A percentile compares a stretch with the other conserved stretches of the same genome.
phyloP scores from a whole-genome alignment of 2,113 vertebrate species.

The Lynx canadensis region DNA sequence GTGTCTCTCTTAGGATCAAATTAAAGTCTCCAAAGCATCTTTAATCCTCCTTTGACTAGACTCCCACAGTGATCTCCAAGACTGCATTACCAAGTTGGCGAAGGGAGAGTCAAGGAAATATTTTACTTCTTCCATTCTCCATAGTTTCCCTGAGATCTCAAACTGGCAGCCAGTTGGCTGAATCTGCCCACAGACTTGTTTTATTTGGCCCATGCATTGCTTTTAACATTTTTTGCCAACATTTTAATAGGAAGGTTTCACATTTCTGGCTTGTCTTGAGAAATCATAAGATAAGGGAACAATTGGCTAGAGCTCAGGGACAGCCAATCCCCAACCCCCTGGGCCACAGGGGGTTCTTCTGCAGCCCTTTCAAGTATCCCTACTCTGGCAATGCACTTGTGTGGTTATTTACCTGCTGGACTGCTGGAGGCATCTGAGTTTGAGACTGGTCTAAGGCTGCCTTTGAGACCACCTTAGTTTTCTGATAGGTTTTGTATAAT shows the following conservation, averaged over 20 bases:
- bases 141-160: conserved; percentile 56
- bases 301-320: neutral
- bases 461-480: neutral
- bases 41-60: neutral
- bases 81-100: neutral
- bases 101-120: conserved; percentile 20
- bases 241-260: conserved; percentile 77
- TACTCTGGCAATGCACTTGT: no score
- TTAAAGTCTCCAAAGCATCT: neutral
- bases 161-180: conserved; percentile 71
- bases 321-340: neutral
- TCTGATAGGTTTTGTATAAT: conserved; percentile 28
- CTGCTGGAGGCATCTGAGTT: neutral
- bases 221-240: conserved; percentile 68
- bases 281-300: conserved; percentile 40
- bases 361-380: neutral
- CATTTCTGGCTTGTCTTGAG: conserved; percentile 63
- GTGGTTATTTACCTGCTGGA: neutral
- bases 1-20: neutral
- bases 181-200: conserved; percentile 72
- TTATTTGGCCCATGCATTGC: conserved; percentile 72
- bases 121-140: conserved; percentile 44
- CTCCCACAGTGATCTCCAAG: neutral
- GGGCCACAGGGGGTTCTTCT: neutral
- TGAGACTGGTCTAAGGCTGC: neutral